Percentiles rank a stretch among this genome's conserved stretches.
Conservation (phyloP, 2,797 vertebrate species). For the Melanotaenia boesemani region DNA sequence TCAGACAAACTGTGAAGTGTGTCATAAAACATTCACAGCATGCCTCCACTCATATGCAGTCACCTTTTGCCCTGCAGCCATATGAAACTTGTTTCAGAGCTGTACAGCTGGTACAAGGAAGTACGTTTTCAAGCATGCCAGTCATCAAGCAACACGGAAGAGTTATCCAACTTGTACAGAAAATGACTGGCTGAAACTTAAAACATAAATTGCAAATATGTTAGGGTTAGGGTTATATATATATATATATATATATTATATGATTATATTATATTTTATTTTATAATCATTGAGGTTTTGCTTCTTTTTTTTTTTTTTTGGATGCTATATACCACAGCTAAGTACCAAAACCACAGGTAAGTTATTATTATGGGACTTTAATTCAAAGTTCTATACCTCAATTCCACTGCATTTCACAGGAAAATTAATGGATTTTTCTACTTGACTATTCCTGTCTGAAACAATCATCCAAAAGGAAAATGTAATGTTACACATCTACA, state of each 20-base stretch:
- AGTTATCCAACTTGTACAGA: constrained; percentile 27
- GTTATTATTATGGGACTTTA: constrained; percentile 1
- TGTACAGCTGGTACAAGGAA: constrained; percentile 39
- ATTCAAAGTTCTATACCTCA: background rate
- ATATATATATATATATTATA: no score
- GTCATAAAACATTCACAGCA: constrained; percentile 20
- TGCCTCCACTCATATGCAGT: constrained; percentile 42
- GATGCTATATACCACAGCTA: background rate
- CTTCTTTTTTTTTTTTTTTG: background rate
- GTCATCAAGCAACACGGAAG: constrained; percentile 28
- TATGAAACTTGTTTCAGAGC: constrained; percentile 47
- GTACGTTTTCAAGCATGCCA: constrained; percentile 32
- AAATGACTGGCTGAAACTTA: constrained; percentile 15
- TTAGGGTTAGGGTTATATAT: no score
- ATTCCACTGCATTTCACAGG: background rate
- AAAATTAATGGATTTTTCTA: background rate
- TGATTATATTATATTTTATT: background rate
- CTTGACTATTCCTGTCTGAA: background rate
- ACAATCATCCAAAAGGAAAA: background rate
- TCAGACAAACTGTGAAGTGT: constrained; percentile 27
- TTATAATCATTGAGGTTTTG: background rate
- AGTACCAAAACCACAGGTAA: background rate
- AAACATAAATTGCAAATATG: background rate
- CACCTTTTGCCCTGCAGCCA: constrained; percentile 34
- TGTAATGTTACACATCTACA: background rate